phyloP scores from a whole-genome alignment of 2,797 vertebrate species.

The Sebastes taczanowskii region DNA sequence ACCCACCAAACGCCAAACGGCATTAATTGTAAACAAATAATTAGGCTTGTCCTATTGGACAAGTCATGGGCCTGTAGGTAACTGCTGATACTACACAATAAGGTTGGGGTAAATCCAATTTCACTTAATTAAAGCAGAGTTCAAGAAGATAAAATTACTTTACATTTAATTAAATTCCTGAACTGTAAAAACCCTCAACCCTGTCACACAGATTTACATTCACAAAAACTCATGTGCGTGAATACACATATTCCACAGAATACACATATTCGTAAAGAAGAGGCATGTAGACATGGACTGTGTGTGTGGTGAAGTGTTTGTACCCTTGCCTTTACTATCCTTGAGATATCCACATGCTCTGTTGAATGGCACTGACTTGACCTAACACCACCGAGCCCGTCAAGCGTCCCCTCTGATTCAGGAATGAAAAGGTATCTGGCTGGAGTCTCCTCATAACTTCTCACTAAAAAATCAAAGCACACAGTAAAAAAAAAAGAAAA shows the following conservation, averaged over 20 bases:
- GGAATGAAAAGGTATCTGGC: constrained; percentile 13
- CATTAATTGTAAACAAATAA: constrained; percentile 48
- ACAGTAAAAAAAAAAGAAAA: background rate
- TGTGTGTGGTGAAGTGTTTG: constrained; percentile 21
- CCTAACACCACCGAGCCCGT: background rate
- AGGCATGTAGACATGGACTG: constrained; percentile 24
- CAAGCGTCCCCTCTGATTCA: constrained; percentile 3
- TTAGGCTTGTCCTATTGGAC: constrained; percentile 6
- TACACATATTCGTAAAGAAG: constrained; percentile 34
- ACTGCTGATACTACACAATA: constrained; percentile 21
- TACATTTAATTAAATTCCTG: constrained; percentile 34
- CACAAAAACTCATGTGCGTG: constrained; percentile 19
- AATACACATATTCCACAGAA: constrained; percentile 20
- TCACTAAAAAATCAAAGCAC: constrained; percentile 63
- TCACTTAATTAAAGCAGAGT: constrained; percentile 15
- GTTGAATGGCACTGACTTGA: constrained; percentile 36
- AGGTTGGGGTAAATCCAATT: background rate
- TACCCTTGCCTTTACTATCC: constrained; percentile 33
- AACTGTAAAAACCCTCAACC: constrained; percentile 29
- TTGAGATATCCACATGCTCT: constrained; percentile 21
- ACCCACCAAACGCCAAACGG: constrained; percentile 11
- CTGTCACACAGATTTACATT: constrained; percentile 37
- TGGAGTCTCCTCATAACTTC: constrained; percentile 81
- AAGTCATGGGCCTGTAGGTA: constrained; percentile 11
- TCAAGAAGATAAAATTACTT: constrained; percentile 22